Evolutionary conservation across 1,140 invertebrate genomes (phyloP).

Genomic region (Drosophila parvula): DNA sequence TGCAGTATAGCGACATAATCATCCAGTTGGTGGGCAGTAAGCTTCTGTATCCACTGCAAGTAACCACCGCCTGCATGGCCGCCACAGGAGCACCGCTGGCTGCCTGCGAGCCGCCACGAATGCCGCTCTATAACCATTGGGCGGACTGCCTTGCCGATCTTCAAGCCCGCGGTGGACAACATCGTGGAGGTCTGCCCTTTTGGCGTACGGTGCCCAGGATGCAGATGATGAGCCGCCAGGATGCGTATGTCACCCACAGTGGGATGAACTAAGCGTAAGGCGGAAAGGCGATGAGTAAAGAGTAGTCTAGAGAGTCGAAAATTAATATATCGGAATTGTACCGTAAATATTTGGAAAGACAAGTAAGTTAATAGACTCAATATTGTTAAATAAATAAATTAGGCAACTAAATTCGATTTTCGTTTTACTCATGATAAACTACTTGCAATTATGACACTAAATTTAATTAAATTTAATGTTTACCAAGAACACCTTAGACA

Average conservation of each 20-base stretch:
- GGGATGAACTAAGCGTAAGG: background rate
- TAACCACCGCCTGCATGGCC: conserved; percentile 59
- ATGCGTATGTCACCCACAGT: background rate
- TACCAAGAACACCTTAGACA: background rate
- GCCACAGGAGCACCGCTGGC: conserved; percentile 45
- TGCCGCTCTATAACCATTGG: conserved; percentile 63
- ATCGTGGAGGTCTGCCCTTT: conserved; percentile 52
- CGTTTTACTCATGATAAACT: background rate
- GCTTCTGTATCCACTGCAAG: conserved; percentile 50
- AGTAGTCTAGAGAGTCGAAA: background rate
- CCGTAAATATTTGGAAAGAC: background rate
- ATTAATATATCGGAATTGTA: background rate
- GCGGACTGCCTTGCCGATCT: conserved; percentile 54
- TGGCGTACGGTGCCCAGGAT: conserved; percentile 48
- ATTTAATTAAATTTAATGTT: background rate
- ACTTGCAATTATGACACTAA: background rate
- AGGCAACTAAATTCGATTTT: background rate
- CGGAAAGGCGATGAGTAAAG: background rate
- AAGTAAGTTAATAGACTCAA: background rate
- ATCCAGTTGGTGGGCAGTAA: conserved; percentile 41
- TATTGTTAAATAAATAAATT: background rate
- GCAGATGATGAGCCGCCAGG: conserved; percentile 7
- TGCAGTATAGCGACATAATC: conserved; percentile 40
- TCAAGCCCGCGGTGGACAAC: conserved; percentile 48
- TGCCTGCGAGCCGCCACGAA: conserved; percentile 52